Percentiles rank a stretch among this genome's conserved stretches.
Conservation (phyloP, 2,888 invertebrate genomes). For the Pollenia labialis region DNA sequence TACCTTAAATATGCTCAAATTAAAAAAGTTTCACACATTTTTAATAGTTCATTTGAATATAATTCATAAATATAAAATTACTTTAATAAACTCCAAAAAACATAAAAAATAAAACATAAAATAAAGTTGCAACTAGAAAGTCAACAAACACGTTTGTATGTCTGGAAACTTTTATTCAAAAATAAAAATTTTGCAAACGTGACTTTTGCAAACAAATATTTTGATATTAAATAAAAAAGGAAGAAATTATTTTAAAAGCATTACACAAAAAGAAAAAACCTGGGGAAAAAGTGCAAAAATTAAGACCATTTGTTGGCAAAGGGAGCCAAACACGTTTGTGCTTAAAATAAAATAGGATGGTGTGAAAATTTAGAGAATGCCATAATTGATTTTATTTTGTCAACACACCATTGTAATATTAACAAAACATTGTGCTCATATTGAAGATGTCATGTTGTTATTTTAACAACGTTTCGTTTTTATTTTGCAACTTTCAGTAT, state of each 20-base stretch:
- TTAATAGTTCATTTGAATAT: constrained; percentile 26
- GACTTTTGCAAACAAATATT: constrained; percentile 68
- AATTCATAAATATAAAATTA: constrained; percentile 35
- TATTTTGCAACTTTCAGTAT: too few relatives aligned
- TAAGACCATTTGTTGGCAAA: background rate
- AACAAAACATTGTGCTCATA: too few relatives aligned
- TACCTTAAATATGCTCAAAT: constrained; percentile 30
- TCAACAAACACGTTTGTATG: constrained; percentile 62
- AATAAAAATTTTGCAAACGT: constrained; percentile 64
- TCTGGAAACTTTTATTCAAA: constrained; percentile 67
- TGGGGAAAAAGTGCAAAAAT: constrained; percentile 4
- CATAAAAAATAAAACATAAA: too few relatives aligned
- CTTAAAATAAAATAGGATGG: too few relatives aligned
- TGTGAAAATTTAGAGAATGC: too few relatives aligned
- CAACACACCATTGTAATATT: too few relatives aligned
- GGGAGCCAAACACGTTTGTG: too few relatives aligned
- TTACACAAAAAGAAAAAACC: background rate
- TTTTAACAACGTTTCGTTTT: too few relatives aligned
- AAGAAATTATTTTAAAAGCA: constrained; percentile 17
- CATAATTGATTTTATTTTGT: too few relatives aligned
- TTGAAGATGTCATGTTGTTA: too few relatives aligned
- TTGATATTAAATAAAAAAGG: constrained; percentile 24
- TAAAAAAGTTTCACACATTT: constrained; percentile 12
- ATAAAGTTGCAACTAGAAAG: constrained; percentile 21
- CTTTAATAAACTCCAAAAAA: constrained; percentile 23